Evolutionary conservation across 1,140 invertebrate species (phyloP).

Genomic region (Eriocheir sinensis): DNA sequence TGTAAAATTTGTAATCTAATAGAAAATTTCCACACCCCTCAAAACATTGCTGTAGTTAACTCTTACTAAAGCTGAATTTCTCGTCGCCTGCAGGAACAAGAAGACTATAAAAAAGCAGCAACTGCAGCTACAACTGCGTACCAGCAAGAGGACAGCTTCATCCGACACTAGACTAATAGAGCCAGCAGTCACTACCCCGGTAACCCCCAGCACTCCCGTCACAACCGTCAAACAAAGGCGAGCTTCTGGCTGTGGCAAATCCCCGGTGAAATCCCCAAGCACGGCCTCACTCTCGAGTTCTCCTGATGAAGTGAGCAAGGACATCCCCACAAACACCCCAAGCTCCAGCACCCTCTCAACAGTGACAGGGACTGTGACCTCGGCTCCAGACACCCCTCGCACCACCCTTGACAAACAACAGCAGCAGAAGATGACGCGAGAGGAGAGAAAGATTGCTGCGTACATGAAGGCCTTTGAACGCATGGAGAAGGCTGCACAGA

Average conservation of each 20-base stretch:
- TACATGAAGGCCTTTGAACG: conserved; percentile 94
- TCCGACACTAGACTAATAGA: conserved; percentile 61
- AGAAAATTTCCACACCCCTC: too few species aligned
- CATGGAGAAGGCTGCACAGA: conserved; percentile 84
- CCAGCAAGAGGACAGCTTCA: conserved; percentile 70
- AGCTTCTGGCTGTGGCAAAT: conserved; percentile 73
- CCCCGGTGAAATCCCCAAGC: conserved; percentile 67
- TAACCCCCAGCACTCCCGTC: conserved; percentile 18
- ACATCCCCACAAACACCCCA: conserved; percentile 32
- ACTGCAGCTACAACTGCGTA: conserved; percentile 59
- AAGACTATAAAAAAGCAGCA: conserved; percentile 70
- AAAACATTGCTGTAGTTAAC: neutral
- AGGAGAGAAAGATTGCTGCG: conserved; percentile 97
- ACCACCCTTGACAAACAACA: conserved; percentile 74
- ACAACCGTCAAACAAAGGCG: conserved; percentile 73
- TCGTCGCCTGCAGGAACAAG: conserved; percentile 48
- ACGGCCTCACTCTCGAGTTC: conserved; percentile 53
- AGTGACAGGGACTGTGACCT: neutral
- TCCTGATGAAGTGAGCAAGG: conserved; percentile 36
- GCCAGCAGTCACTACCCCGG: neutral
- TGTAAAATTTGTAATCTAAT: too few species aligned
- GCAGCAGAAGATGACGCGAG: conserved; percentile 85
- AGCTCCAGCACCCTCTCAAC: conserved; percentile 30
- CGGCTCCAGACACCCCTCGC: conserved; percentile 39
- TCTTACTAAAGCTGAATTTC: neutral